These are phyloP conservation scores for Calephelis nemesis DNA, from an alignment of 1,140 invertebrate genomes.

Conservation along the genomic window DNA sequence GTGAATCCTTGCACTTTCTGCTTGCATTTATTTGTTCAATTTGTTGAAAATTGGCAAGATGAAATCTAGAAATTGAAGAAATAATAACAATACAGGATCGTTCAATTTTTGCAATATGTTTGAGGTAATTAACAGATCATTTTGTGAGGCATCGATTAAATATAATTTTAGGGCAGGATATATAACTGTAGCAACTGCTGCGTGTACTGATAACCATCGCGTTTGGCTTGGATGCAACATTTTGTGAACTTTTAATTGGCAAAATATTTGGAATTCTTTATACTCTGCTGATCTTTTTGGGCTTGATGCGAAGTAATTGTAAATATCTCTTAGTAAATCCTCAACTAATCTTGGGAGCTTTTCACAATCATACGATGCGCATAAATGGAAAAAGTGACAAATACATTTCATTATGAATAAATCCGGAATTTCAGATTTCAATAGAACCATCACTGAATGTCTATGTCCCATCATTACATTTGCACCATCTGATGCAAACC, in stretches of 20 bases:
- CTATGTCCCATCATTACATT: too few species aligned
- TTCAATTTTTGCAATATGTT: too few species aligned
- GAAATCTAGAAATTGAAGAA: too few species aligned
- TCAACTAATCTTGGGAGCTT: background rate
- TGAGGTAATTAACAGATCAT: too few species aligned
- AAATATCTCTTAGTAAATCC: background rate
- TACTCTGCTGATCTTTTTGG: background rate
- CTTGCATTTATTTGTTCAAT: too few species aligned
- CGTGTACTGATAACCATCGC: background rate
- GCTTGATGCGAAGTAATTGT: background rate
- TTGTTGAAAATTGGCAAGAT: too few species aligned
- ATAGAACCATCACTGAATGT: too few species aligned
- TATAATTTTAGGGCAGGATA: background rate
- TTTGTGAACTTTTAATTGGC: background rate
- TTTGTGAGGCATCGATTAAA: background rate
- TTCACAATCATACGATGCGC: background rate
- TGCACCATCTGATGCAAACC: too few species aligned
- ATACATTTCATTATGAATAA: background rate
- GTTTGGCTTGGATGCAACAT: background rate
- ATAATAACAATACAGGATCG: too few species aligned
- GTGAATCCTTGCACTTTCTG: too few species aligned
- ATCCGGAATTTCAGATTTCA: background rate
- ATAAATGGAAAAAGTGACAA: background rate
- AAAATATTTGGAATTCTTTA: background rate
- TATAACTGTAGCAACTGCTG: background rate